phyloP scores from a whole-genome alignment of 2,888 invertebrate genomes.

The Epinotia bilunana region DNA sequence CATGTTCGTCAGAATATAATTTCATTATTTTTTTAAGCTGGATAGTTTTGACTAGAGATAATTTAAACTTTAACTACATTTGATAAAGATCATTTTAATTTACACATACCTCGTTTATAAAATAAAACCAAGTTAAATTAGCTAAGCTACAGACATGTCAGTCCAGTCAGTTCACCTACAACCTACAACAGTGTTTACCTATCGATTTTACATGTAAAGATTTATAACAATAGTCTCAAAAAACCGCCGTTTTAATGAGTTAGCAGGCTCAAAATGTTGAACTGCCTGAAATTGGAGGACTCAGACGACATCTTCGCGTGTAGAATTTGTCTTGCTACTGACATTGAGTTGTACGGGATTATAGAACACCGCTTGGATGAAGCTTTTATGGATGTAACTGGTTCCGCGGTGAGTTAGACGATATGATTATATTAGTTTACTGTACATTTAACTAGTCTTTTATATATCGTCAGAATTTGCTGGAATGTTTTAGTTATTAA shows the following conservation, averaged over 20 bases:
- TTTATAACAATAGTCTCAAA: slow-evolving; percentile 18
- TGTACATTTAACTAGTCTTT: background rate
- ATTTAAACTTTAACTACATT: background rate
- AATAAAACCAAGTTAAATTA: background rate
- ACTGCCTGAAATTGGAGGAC: slow-evolving; percentile 19
- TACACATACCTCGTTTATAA: background rate
- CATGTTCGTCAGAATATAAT: background rate
- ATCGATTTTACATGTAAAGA: slow-evolving; percentile 35
- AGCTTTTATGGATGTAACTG: slow-evolving; percentile 36
- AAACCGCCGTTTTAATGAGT: slow-evolving; percentile 4
- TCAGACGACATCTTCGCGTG: slow-evolving; percentile 30
- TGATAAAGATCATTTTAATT: background rate
- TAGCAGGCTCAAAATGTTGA: slow-evolving; percentile 24
- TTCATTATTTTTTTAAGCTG: background rate
- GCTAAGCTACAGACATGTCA: slow-evolving; percentile 3
- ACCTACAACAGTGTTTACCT: slow-evolving; percentile 36
- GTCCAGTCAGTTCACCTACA: background rate
- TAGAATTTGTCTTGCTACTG: slow-evolving; percentile 34
- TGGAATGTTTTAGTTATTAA: slow-evolving; percentile 15
- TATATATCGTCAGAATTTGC: background rate
- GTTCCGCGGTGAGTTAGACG: slow-evolving; percentile 21
- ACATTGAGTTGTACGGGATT: slow-evolving; percentile 19
- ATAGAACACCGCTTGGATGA: slow-evolving; percentile 14
- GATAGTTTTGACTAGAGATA: no score
- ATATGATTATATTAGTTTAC: background rate